These are phyloP conservation scores for Rafetus swinhoei DNA, from an alignment of 2,113 vertebrate genomes.

Conservation along the genomic window DNA sequence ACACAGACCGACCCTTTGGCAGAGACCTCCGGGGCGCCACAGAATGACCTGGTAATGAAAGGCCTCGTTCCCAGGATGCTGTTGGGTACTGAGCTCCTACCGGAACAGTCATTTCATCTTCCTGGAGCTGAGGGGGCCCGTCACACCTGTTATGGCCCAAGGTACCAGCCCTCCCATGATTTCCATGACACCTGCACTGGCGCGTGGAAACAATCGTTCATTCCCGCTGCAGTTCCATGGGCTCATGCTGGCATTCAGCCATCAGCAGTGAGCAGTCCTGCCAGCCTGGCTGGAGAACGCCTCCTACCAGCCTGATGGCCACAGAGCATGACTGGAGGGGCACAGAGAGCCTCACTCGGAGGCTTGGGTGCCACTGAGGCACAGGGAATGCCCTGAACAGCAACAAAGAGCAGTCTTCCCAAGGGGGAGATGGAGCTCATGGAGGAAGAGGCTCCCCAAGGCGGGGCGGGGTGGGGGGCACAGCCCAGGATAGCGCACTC, in stretches of 20 bases:
- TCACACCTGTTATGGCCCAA: neutral
- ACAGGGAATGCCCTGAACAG: neutral
- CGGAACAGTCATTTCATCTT: neutral
- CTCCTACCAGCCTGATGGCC: neutral
- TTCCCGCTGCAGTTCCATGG: neutral
- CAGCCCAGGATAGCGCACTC: neutral
- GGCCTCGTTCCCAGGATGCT: neutral
- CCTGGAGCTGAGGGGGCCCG: neutral
- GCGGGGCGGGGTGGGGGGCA: too few species aligned
- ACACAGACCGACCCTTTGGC: neutral
- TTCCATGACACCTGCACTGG: neutral
- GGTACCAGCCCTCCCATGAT: neutral
- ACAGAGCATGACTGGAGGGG: too few species aligned
- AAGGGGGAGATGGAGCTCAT: neutral
- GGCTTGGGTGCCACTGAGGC: neutral
- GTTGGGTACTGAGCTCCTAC: neutral
- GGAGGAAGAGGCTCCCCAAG: neutral
- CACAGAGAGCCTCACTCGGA: neutral
- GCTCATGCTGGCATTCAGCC: neutral
- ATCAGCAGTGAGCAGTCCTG: neutral
- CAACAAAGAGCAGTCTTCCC: neutral
- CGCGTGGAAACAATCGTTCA: neutral
- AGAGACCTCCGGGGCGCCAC: neutral
- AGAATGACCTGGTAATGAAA: neutral
- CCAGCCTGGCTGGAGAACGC: accelerated